Conservation (phyloP, 1,140 invertebrate species). For the Lepidurus packardi region DNA sequence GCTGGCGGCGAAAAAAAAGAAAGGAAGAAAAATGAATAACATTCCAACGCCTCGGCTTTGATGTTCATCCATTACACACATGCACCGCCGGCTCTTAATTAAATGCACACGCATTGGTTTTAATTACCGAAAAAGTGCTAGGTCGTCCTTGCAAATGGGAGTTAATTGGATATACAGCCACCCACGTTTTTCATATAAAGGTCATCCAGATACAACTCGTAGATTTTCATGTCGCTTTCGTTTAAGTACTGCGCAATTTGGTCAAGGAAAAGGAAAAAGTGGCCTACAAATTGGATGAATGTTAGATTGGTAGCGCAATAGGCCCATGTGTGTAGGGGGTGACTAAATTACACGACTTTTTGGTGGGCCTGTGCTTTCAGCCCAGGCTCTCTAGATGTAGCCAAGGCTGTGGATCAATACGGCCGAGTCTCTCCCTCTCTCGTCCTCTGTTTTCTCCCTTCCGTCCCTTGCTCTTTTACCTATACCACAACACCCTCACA, state of each 20-base stretch:
- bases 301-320: no score
- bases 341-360: conserved; percentile 3
- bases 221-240: no score
- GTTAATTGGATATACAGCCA: background rate
- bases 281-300: no score
- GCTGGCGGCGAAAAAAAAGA: no score
- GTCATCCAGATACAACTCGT: no score
- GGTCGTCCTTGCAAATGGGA: background rate
- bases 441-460: background rate
- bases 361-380: background rate
- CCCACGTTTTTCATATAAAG: background rate
- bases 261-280: no score
- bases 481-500: background rate
- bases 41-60: background rate
- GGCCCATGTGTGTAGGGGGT: background rate
- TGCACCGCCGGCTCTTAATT: background rate
- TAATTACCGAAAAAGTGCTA: background rate
- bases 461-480: conserved; percentile 2
- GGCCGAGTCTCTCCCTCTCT: background rate
- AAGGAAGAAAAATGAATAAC: background rate
- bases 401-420: conserved; percentile 12
- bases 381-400: background rate
- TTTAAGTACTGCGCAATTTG: no score
- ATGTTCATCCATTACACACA: background rate
- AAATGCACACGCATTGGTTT: background rate